Evolutionary conservation across 1,140 invertebrate species (phyloP).

Genomic region (Drosophila sproati): DNA sequence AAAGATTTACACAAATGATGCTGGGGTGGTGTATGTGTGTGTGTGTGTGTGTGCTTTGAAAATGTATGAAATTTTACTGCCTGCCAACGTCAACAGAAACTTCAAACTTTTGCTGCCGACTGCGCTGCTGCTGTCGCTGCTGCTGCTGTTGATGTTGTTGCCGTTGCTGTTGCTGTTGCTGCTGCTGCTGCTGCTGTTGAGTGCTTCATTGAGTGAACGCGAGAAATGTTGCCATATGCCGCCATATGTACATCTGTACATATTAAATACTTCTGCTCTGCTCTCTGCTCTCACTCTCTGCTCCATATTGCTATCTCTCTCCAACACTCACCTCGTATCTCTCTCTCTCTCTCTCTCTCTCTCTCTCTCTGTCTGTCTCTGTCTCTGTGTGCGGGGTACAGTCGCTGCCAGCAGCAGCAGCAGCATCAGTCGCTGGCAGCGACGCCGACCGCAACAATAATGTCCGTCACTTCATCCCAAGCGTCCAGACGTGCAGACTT

Average conservation of each 20-base stretch:
- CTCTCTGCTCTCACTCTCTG: conserved; percentile 50
- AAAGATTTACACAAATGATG: conserved; percentile 56
- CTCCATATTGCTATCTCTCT: conserved; percentile 1
- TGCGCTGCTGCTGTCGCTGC: conserved; percentile 1
- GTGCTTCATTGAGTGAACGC: conserved; percentile 63
- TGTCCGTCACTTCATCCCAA: conserved; percentile 65
- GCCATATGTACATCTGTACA: conserved; percentile 66
- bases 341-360: neutral
- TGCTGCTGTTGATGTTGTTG: conserved; percentile 15
- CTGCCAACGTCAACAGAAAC: conserved; percentile 65
- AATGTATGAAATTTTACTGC: conserved; percentile 64
- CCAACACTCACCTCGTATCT: neutral
- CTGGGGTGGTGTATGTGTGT: conserved; percentile 42
- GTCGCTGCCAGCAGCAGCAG: conserved; percentile 65
- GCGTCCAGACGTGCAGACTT: conserved; percentile 76
- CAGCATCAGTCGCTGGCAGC: conserved; percentile 34
- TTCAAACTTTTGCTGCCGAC: conserved; percentile 42
- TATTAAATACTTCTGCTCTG: conserved; percentile 29
- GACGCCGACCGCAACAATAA: conserved; percentile 58
- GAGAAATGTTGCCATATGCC: conserved; percentile 79
- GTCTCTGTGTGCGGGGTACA: conserved; percentile 53
- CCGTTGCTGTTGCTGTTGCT: conserved; percentile 14
- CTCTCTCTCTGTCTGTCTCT: neutral
- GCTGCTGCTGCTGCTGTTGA: conserved; percentile 39
- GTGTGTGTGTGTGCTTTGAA: conserved; percentile 25